Percentiles rank a stretch among this genome's conserved stretches.
These are phyloP conservation scores for Stenurella melanura DNA, from an alignment of 2,888 invertebrate genomes.

Conservation along the genomic window DNA sequence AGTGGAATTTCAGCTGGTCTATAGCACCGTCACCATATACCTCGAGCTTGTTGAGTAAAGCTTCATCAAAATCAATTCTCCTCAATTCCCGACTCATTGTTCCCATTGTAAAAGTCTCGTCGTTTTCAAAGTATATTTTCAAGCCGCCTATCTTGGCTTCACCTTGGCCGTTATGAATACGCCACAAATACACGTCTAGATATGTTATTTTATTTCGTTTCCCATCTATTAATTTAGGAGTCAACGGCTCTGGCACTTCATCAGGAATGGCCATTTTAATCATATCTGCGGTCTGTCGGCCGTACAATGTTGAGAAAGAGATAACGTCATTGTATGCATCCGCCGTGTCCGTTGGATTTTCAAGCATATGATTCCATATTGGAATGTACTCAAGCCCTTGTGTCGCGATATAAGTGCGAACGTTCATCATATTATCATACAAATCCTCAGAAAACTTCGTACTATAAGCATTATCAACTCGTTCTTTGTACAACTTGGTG, in stretches of 20 bases:
- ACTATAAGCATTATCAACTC: slow-evolving; percentile 31
- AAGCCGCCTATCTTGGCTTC: slow-evolving; percentile 25
- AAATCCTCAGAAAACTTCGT: slow-evolving; percentile 30
- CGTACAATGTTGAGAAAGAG: slow-evolving; percentile 26
- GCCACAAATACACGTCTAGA: slow-evolving; percentile 21
- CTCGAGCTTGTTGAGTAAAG: not conserved
- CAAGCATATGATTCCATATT: slow-evolving; percentile 38
- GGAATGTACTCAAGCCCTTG: slow-evolving; percentile 37
- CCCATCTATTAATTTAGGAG: slow-evolving; percentile 15
- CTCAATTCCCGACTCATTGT: not conserved
- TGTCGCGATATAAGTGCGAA: slow-evolving; percentile 30
- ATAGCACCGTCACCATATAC: slow-evolving; percentile 22
- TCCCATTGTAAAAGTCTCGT: slow-evolving; percentile 3
- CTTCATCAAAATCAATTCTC: slow-evolving; percentile 12
- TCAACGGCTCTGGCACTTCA: not conserved
- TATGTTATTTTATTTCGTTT: slow-evolving; percentile 10
- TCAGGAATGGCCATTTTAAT: not conserved
- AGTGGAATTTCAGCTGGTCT: slow-evolving; percentile 11
- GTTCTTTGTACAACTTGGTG: not conserved
- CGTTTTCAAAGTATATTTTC: slow-evolving; percentile 16
- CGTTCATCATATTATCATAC: slow-evolving; percentile 39
- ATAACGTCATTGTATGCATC: slow-evolving; percentile 16
- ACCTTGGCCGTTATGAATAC: not conserved
- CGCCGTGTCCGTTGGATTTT: not conserved
- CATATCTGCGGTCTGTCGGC: slow-evolving; percentile 11